These are phyloP conservation scores for Daboia siamensis DNA, from an alignment of 2,113 vertebrate genomes.

Conservation along the genomic window DNA sequence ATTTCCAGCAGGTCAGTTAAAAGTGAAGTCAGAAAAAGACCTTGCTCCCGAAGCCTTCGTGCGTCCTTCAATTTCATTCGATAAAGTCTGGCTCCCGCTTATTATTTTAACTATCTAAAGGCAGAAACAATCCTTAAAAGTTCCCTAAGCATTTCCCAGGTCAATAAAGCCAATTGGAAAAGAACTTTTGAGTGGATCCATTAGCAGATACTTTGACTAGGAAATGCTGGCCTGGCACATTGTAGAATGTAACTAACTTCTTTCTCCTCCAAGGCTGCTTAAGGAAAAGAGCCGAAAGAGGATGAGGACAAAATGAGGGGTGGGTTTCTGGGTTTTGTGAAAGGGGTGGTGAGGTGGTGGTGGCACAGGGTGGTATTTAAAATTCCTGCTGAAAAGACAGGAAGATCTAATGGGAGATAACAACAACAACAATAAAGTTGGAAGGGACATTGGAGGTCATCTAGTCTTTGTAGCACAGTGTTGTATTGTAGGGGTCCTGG, in stretches of 20 bases:
- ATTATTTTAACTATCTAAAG: neutral
- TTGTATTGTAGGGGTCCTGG: no score
- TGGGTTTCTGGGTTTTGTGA: neutral
- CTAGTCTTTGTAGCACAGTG: no score
- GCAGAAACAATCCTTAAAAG: neutral
- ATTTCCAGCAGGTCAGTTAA: neutral
- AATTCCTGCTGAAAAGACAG: neutral
- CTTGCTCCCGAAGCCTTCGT: neutral
- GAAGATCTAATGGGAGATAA: neutral
- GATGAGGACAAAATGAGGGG: neutral
- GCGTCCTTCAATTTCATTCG: neutral
- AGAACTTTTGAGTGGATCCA: neutral
- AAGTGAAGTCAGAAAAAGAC: neutral
- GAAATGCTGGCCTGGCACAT: neutral
- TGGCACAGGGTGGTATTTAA: neutral
- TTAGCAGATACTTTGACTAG: neutral
- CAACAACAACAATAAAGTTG: no score
- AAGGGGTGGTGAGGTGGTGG: accelerated
- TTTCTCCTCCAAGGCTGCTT: no score
- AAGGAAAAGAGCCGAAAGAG: neutral
- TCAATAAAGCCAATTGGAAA: neutral
- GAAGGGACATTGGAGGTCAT: no score
- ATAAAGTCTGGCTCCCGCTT: neutral
- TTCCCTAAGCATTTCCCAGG: neutral
- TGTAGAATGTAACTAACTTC: neutral